A percentile compares a stretch with the other conserved stretches of the same genome.
Evolutionary conservation across 2,113 vertebrate genomes (phyloP).

Genomic region (Catagonus wagneri): DNA sequence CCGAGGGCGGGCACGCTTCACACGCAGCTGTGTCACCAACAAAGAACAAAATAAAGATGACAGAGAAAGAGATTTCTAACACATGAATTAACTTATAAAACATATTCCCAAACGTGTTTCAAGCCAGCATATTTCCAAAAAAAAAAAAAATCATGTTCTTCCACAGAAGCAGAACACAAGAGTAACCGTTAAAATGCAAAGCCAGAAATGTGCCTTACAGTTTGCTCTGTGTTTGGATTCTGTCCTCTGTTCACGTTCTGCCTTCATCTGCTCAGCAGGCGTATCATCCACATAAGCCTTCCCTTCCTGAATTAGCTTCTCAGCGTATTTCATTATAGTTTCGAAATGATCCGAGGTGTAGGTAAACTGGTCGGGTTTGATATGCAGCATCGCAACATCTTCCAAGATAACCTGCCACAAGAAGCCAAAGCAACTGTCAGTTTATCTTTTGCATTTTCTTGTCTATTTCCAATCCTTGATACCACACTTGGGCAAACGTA

Average conservation of each 20-base stretch:
- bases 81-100: not conserved
- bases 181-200: not conserved
- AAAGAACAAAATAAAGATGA: not conserved
- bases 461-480: not conserved
- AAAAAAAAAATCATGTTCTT: not conserved
- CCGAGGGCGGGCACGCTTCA: not conserved
- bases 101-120: not conserved
- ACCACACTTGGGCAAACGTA: conserved; percentile 45
- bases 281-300: conserved; percentile 98
- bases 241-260: conserved; percentile 94
- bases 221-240: conserved; percentile 95
- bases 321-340: conserved; percentile 92
- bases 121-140: not conserved
- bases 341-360: conserved; percentile 98
- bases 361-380: conserved; percentile 98
- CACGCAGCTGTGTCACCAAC: not conserved
- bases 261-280: conserved; percentile 97
- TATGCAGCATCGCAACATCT: conserved; percentile 97
- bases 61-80: not conserved
- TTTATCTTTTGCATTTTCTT: not conserved
- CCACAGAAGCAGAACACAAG: not conserved
- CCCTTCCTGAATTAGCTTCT: conserved; percentile 94
- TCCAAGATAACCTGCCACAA: conserved; percentile 95
- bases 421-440: conserved; percentile 10
- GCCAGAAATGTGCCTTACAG: conserved; percentile 87